Base-by-base conservation (phyloP, 1,140 invertebrate species). In the Drosophila pseudoobscura region DNA sequence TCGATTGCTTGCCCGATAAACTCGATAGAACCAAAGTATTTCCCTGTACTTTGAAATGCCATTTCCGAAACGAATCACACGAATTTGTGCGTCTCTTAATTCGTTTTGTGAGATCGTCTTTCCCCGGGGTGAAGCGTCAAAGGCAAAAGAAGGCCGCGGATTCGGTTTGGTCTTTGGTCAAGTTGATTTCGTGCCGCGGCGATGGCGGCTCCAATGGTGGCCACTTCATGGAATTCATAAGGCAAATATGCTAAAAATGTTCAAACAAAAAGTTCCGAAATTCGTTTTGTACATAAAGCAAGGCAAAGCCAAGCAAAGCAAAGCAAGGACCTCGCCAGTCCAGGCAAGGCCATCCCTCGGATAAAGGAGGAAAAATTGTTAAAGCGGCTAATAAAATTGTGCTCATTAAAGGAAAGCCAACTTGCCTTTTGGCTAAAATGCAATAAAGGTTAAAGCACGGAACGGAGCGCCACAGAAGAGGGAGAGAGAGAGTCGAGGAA, bases 391-490 rank as follows among this genome's bases (percentile, higher is more conserved):
- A 85, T 85, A 87, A 87, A 85, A 87, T 80, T 78, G 68, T 43
- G 65, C 82, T 87, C 82, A 87, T 87, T 87, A 87, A 87, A 88
- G 80, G 73, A 80, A 77, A 87, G 74, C 73, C 82, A 78, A 80
- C 9, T 65, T 69, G 82, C 82, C 82, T 78, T 46, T 71, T 51
- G 74, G 78, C 78, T 70, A 71, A 71, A 78, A 71, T 55, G 70
- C 64, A 78, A 85, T 85, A 87, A 82, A 85, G 82, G 82, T 85
- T 87, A 87, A 87, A 79, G 74, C 46, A 62, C 49, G 8, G 35
- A 46, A 17, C 60, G 29, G 31, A 55, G 53, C 62, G 55, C 62
- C 62, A 5, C 9, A 11, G 11, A 35, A 35, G 31, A 35, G 31
- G 9, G 31, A 3, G 3, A 79, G 73, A 17, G 17, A 17, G 17